Percentiles rank a stretch among this genome's conserved stretches.
Conservation (phyloP, 2,797 vertebrate genomes). For the Nyctibius grandis region DNA sequence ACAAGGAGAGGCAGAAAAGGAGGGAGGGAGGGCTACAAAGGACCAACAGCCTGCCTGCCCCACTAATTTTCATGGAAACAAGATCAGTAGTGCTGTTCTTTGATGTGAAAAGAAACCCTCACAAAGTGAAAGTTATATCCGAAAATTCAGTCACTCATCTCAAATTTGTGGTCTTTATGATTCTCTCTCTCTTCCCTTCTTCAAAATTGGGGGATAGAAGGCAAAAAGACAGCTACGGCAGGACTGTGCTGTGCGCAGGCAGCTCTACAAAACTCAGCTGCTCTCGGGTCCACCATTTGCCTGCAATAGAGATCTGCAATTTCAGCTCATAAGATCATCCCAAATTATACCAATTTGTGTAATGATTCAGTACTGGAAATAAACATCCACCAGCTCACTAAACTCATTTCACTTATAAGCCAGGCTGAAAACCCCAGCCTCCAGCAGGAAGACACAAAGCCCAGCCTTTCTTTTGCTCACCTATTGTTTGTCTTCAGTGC, state of each 20-base stretch:
- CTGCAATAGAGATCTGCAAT: background rate
- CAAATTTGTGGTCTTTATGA: background rate
- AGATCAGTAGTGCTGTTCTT: background rate
- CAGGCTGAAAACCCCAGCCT: slow-evolving; percentile 1
- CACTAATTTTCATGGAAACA: background rate
- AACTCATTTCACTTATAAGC: background rate
- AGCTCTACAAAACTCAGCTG: background rate
- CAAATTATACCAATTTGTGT: background rate
- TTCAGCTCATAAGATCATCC: background rate
- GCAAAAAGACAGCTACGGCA: background rate
- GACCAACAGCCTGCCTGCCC: background rate
- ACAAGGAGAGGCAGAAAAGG: background rate
- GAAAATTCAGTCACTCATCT: background rate
- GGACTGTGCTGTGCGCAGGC: background rate
- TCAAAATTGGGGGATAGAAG: background rate
- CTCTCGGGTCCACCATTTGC: background rate
- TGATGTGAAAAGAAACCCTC: background rate
- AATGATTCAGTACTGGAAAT: background rate
- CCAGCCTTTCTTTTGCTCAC: background rate
- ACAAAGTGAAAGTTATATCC: background rate
- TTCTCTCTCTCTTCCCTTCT: background rate
- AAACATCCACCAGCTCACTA: background rate
- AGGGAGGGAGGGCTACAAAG: background rate
- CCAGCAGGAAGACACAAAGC: background rate
- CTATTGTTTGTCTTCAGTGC: background rate